A percentile compares a stretch with the other conserved stretches of the same genome.
phyloP scores from a whole-genome alignment of 2,888 invertebrate species.

The Drosophila koepferae region DNA sequence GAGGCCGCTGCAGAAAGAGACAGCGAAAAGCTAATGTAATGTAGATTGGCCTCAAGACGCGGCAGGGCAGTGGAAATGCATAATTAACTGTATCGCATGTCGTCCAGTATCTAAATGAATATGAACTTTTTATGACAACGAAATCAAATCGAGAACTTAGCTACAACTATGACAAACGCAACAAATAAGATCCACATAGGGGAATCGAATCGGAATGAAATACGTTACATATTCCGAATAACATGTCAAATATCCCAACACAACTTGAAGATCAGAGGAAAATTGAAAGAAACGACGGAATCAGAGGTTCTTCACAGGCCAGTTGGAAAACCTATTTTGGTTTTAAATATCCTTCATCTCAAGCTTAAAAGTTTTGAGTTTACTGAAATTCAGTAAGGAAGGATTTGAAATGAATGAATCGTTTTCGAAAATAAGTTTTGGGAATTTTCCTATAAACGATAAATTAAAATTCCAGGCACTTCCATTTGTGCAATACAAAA shows the following conservation, averaged over 20 bases:
- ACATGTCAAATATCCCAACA: not conserved
- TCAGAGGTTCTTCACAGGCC: not conserved
- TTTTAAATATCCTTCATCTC: not conserved
- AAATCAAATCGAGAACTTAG: not conserved
- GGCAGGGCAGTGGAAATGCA: conserved; percentile 18
- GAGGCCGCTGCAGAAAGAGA: conserved; percentile 8
- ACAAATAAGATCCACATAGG: not conserved
- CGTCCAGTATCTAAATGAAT: conserved; percentile 18
- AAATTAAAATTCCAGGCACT: not conserved
- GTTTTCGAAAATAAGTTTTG: not conserved
- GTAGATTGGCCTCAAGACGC: conserved; percentile 29
- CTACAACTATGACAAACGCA: not conserved
- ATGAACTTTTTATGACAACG: conserved; percentile 11
- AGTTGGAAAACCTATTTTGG: not conserved
- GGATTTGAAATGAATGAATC: not conserved
- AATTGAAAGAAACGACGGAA: not conserved
- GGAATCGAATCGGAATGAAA: no score
- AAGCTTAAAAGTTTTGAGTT: not conserved
- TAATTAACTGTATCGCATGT: conserved; percentile 29
- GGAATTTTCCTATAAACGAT: not conserved
- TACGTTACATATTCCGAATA: not conserved
- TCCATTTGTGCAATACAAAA: conserved; percentile 11
- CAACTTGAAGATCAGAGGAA: not conserved
- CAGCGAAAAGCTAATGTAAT: conserved; percentile 26
- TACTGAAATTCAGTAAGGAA: not conserved